A percentile compares a stretch with the other conserved stretches of the same genome.
phyloP scores from a whole-genome alignment of 1,140 invertebrate genomes.

The Rhizoglyphus robini region DNA sequence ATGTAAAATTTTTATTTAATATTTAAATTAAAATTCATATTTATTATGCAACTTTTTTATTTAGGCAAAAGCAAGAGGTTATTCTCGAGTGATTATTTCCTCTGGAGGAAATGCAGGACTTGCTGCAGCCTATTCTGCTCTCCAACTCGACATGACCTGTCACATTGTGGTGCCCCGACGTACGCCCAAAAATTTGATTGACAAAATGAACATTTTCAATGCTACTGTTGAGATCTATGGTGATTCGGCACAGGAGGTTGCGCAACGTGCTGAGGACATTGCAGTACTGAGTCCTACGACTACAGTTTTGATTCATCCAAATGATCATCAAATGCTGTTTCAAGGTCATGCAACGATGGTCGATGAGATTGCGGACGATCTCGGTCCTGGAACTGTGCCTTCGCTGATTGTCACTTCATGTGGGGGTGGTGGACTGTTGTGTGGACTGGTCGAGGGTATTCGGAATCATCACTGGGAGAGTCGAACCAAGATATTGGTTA shows the following conservation, averaged over 20 bases:
- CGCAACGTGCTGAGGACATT: constrained; percentile 30
- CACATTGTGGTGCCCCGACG: constrained; percentile 37
- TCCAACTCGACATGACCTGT: constrained; percentile 33
- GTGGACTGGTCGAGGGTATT: constrained; percentile 25
- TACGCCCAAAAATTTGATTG: constrained; percentile 34
- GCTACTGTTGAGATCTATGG: constrained; percentile 35
- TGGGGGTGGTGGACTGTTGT: constrained; percentile 41
- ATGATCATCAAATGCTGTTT: constrained; percentile 27
- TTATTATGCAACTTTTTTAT: not conserved
- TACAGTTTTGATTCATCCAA: constrained; percentile 27
- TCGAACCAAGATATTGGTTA: constrained; percentile 33
- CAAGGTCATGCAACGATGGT: constrained; percentile 38
- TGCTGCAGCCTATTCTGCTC: constrained; percentile 38
- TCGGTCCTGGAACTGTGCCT: constrained; percentile 27
- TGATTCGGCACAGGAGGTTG: constrained; percentile 36
- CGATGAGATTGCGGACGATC: constrained; percentile 34
- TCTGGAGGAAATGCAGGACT: constrained; percentile 45
- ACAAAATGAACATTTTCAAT: constrained; percentile 33
- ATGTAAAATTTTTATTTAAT: constrained; percentile 29
- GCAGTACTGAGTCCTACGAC: constrained; percentile 26
- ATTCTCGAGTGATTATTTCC: constrained; percentile 34
- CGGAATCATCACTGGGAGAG: constrained; percentile 11
- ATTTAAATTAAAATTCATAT: not conserved
- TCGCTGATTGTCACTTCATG: constrained; percentile 38
- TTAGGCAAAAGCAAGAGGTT: not conserved